Percentiles rank a stretch among this genome's conserved stretches.
Conservation (phyloP, 2,113 vertebrate genomes). For the Turdus rufiventris region DNA sequence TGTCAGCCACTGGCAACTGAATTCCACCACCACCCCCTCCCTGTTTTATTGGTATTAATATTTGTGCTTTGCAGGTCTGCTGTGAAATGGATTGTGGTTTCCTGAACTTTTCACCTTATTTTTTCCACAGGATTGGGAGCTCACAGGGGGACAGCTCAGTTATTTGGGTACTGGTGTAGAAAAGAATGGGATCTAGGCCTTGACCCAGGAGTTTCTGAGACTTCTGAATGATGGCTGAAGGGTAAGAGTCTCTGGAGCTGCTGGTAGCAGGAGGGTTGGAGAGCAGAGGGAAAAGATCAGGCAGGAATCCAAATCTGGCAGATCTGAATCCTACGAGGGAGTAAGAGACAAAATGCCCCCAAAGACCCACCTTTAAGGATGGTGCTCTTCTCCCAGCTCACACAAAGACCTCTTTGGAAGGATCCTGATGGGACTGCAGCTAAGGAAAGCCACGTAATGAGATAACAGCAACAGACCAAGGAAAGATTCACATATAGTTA, state of each 20-base stretch:
- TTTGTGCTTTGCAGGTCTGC: not conserved
- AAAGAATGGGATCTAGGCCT: not conserved
- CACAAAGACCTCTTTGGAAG: not conserved
- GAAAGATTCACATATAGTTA: not conserved
- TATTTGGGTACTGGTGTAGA: not conserved
- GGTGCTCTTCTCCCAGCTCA: not conserved
- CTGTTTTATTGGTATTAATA: conserved; percentile 21
- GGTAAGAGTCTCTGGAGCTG: not conserved
- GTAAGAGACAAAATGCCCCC: not conserved
- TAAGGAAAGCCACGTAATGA: not conserved
- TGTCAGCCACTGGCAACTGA: not conserved
- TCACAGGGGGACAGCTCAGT: not conserved
- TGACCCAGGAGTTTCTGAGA: not conserved
- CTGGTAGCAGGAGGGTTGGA: not conserved
- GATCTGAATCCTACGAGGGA: not conserved
- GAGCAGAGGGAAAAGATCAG: not conserved
- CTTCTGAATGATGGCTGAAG: not conserved
- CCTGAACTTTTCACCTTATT: conserved; percentile 39
- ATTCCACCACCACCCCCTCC: not conserved
- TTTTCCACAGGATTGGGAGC: not conserved
- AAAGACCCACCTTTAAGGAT: not conserved
- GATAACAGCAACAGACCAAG: not conserved
- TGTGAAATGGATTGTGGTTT: not conserved
- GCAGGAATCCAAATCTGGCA: not conserved
- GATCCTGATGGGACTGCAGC: not conserved